phyloP scores from a whole-genome alignment of 2,113 vertebrate species.

The Osmerus mordax region DNA sequence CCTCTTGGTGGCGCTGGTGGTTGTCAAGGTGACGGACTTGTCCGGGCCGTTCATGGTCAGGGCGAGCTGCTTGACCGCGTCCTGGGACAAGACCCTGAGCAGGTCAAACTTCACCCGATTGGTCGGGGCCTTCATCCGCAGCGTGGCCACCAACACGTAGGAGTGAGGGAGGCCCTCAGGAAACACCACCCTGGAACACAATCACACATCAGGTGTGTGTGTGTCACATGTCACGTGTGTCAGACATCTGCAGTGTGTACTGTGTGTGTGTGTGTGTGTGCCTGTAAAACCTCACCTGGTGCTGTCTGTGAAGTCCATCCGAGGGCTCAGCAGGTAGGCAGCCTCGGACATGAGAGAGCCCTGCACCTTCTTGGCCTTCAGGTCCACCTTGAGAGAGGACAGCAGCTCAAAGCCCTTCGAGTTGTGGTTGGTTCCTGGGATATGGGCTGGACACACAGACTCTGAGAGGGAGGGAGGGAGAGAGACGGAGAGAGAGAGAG shows the following conservation, averaged over 20 bases:
- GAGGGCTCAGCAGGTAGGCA: constrained; percentile 52
- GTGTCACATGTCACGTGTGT: not conserved
- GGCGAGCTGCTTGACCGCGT: constrained; percentile 51
- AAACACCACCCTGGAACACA: constrained; percentile 54
- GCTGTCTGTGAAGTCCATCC: constrained; percentile 50
- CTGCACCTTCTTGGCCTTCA: constrained; percentile 41
- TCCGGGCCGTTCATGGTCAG: constrained; percentile 58
- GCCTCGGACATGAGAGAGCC: constrained; percentile 59
- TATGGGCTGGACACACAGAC: constrained; percentile 60
- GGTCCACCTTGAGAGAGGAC: constrained; percentile 50
- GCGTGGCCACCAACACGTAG: constrained; percentile 65
- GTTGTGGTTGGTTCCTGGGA: constrained; percentile 48
- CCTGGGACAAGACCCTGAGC: constrained; percentile 54
- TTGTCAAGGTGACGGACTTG: constrained; percentile 54
- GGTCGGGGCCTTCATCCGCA: constrained; percentile 52
- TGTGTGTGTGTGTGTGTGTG: not conserved
- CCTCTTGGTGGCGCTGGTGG: constrained; percentile 41
- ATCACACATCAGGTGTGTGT: not conserved
- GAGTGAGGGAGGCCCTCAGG: constrained; percentile 66
- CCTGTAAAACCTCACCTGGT: constrained; percentile 48
- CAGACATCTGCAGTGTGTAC: not conserved
- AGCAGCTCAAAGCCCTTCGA: constrained; percentile 68
- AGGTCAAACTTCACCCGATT: constrained; percentile 56
- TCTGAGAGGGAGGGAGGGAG: constrained; percentile 35
- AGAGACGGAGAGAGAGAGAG: not conserved